phyloP scores from a whole-genome alignment of 2,888 invertebrate species.

The Nymphalis polychloros region DNA sequence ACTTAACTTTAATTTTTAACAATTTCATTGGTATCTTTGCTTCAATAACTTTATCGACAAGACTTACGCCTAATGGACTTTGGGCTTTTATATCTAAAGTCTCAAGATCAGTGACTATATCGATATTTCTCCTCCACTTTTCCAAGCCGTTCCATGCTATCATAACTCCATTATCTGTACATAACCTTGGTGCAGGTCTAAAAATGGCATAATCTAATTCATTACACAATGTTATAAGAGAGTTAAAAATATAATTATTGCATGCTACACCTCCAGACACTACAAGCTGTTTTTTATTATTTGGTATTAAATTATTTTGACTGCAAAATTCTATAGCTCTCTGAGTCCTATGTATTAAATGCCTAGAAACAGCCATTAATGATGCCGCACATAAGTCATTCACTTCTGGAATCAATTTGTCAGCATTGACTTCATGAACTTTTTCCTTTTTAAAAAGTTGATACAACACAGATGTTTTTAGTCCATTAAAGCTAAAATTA shows the following conservation, averaged over 20 bases:
- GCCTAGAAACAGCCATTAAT: slow-evolving; percentile 87
- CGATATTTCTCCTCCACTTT: slow-evolving; percentile 82
- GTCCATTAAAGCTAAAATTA: slow-evolving; percentile 94
- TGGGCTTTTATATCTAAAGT: slow-evolving; percentile 83
- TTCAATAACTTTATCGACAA: slow-evolving; percentile 80
- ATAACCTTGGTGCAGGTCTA: slow-evolving; percentile 91
- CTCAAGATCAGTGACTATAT: slow-evolving; percentile 82
- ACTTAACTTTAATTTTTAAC: slow-evolving; percentile 60
- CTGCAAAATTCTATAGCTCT: slow-evolving; percentile 91
- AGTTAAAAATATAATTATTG: slow-evolving; percentile 89
- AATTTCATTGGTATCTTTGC: slow-evolving; percentile 76
- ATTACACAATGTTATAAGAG: slow-evolving; percentile 86
- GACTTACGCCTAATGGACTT: slow-evolving; percentile 84
- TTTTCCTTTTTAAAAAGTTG: slow-evolving; percentile 83
- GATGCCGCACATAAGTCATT: slow-evolving; percentile 93
- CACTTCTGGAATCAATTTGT: slow-evolving; percentile 87
- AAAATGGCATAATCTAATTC: slow-evolving; percentile 85
- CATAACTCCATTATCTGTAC: slow-evolving; percentile 99
- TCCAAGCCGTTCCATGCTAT: slow-evolving; percentile 99
- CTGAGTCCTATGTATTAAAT: slow-evolving; percentile 91
- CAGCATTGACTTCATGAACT: slow-evolving; percentile 81
- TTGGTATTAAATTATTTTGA: slow-evolving; percentile 84
- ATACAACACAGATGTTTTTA: slow-evolving; percentile 84
- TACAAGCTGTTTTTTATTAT: slow-evolving; percentile 84
- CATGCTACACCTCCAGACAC: slow-evolving; percentile 98